Evolutionary conservation across 1,140 invertebrate species (phyloP), one percentile per base, ranked within the genome.

Genomic region (Patella vulgata): DNA sequence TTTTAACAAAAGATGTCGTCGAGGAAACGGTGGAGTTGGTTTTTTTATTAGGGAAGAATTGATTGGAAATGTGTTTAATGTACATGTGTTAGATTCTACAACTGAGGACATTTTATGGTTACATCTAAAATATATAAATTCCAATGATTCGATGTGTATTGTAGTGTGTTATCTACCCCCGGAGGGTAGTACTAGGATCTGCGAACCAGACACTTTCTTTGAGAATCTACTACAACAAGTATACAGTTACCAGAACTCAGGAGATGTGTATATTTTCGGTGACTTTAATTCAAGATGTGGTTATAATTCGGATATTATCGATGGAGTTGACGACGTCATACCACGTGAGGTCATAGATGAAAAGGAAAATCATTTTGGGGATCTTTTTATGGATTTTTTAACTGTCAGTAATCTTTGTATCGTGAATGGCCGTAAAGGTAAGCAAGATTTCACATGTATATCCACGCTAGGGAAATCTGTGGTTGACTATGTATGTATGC

Each of bases 201-300:
- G n/a, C 4, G 54, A 51, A 30, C 27, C 33, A 1, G 36, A 33
- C 3, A 17, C 31, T 12, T 63, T 55, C 48, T 63, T 63, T 57
- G 28, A 63, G 4, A 52, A 4, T 25, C 27, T 63, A 23, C 31
- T 63, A 56, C 23, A 36, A 1, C 47, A 57, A 17, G n/a, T 63
- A 11, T 57, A 63, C 36, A 40, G n/a, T 6, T 63, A 30, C 33
- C 54, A 58, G 17, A 58, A 59, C 40, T 52, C 27, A n/a, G 62
- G 56, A 27, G 14, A 39, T 17, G 14, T 64, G 3, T 59, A 58
- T 4, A 30, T 64, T 12, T 59, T 36, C 14, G 55, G 62, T 28
- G 62, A 64, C 36, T 59, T 64, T 58, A 64, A 64, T 25, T 46
- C 62, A 12, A 43, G 55, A 14, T 48, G 47, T 14, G 62, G 62